These are phyloP conservation scores for Cottoperca gobio DNA, from an alignment of 2,797 vertebrate species.

Conservation along the genomic window DNA sequence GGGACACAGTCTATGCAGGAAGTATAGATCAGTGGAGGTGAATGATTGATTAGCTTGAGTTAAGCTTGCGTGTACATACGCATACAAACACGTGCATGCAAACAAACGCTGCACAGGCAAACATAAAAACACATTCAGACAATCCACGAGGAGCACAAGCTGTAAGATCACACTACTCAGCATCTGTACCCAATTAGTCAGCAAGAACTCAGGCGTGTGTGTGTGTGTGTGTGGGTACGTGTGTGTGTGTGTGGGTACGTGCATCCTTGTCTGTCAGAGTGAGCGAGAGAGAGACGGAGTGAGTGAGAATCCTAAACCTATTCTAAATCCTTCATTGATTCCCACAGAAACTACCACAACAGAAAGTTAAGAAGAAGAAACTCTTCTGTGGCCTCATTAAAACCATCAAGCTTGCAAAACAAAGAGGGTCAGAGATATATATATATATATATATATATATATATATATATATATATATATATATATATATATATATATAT, in stretches of 20 bases:
- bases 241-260: not conserved
- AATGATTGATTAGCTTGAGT: conserved; percentile 55
- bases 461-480: no score
- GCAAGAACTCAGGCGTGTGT: conserved; percentile 39
- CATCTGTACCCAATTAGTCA: conserved; percentile 73
- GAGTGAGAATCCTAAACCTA: conserved; percentile 60
- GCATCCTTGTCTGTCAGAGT: conserved; percentile 46
- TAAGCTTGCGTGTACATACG: conserved; percentile 5
- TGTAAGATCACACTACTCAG: conserved; percentile 53
- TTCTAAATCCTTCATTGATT: conserved; percentile 78
- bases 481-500: no score
- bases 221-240: conserved; percentile 19
- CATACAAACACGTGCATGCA: not conserved
- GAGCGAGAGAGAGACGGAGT: conserved; percentile 44
- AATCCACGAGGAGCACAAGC: conserved; percentile 13
- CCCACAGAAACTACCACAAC: conserved; percentile 65
- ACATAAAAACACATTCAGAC: conserved; percentile 7
- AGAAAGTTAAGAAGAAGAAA: conserved; percentile 74
- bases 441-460: no score
- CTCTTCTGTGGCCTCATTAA: conserved; percentile 77
- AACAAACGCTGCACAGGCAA: not conserved
- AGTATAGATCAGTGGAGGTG: conserved; percentile 44
- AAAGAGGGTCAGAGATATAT: conserved; percentile 47
- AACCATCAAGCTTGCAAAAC: conserved; percentile 64
- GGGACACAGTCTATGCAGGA: conserved; percentile 20